These are phyloP conservation scores for Lycocerus yunnanus DNA, from an alignment of 2,888 invertebrate species.

Conservation along the genomic window DNA sequence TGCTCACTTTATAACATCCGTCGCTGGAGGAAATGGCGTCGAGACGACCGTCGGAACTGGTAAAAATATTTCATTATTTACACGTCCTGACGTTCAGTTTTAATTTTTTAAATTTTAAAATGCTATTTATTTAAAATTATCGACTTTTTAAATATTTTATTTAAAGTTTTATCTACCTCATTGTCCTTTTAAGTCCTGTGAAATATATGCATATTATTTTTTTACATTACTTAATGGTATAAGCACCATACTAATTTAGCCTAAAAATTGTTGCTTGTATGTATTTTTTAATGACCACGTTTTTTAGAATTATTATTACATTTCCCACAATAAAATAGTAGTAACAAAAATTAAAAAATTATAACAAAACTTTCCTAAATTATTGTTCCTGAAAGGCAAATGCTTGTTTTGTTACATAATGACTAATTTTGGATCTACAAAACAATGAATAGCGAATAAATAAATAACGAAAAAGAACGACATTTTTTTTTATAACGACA, in stretches of 20 bases:
- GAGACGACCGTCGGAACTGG: conserved; percentile 19
- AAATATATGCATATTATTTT: not conserved
- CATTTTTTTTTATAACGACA: conserved; percentile 33
- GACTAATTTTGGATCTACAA: conserved; percentile 24
- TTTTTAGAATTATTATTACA: not conserved
- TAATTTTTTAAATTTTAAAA: not conserved
- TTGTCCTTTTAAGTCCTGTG: not conserved
- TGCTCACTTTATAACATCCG: conserved; percentile 5
- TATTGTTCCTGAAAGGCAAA: not conserved
- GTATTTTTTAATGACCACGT: not conserved
- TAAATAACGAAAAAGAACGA: conserved; percentile 19
- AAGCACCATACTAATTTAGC: not conserved
- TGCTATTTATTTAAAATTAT: not conserved
- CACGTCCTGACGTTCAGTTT: not conserved
- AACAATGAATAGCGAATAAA: conserved; percentile 29
- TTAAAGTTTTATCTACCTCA: not conserved
- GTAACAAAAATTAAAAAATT: not conserved
- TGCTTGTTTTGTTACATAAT: not conserved
- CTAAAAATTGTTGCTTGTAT: not conserved
- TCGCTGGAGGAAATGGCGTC: conserved; percentile 24
- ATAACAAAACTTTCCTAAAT: not conserved
- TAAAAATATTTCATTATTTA: not conserved
- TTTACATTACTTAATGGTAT: not conserved
- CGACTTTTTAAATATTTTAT: not conserved
- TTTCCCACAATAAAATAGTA: not conserved